A percentile compares a stretch with the other conserved stretches of the same genome.
Evolutionary conservation across 2,888 invertebrate genomes (phyloP).

Genomic region (Isotomurus palustris): DNA sequence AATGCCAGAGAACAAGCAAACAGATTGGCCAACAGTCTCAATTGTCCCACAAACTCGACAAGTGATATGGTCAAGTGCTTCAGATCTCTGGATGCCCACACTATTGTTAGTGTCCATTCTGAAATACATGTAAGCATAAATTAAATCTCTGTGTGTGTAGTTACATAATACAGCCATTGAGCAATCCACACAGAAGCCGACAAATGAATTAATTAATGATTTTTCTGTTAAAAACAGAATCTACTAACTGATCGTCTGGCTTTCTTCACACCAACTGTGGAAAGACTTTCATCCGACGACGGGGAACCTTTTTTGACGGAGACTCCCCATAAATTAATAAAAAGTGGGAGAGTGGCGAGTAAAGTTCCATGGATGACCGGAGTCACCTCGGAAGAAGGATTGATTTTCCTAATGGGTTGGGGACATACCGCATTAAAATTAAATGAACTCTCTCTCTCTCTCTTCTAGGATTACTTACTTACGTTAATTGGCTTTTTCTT

Average conservation of each 20-base stretch:
- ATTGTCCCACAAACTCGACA: constrained; percentile 31
- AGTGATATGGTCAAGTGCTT: constrained; percentile 22
- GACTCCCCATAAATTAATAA: constrained; percentile 7
- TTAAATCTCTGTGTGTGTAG: too few relatives aligned
- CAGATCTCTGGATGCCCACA: background rate
- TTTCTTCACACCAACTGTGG: constrained; percentile 19
- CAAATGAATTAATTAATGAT: too few relatives aligned
- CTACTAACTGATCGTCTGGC: constrained; percentile 13
- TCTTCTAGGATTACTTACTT: background rate
- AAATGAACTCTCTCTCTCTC: too few relatives aligned
- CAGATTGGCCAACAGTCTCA: constrained; percentile 31
- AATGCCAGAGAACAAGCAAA: constrained; percentile 29
- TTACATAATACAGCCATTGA: too few relatives aligned
- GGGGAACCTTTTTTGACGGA: constrained; percentile 18
- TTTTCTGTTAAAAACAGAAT: too few relatives aligned
- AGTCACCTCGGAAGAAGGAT: constrained; percentile 14
- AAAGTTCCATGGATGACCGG: constrained; percentile 38
- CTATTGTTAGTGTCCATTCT: constrained; percentile 2
- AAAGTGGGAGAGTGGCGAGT: constrained; percentile 3
- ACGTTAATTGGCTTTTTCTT: background rate
- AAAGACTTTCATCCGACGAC: constrained; percentile 15
- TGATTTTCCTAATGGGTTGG: background rate
- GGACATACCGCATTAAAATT: background rate
- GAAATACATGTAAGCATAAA: background rate
- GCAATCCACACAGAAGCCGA: too few relatives aligned